Evolutionary conservation across 2,797 vertebrate genomes (phyloP).

Genomic region (Gymnothorax javanicus): DNA sequence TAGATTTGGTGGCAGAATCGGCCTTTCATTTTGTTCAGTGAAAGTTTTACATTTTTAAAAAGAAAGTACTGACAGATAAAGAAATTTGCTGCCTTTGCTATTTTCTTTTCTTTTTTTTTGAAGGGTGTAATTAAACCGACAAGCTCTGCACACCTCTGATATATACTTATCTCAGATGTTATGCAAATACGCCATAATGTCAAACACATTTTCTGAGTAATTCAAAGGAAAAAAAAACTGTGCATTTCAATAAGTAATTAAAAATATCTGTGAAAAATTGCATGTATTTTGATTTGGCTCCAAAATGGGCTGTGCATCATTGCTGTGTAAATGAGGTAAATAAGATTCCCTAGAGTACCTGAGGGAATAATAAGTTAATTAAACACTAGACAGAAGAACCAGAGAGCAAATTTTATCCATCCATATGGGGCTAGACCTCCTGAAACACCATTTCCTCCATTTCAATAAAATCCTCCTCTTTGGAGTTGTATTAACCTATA

Average conservation of each 20-base stretch:
- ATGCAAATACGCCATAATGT: conserved; percentile 12
- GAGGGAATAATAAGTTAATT: background rate
- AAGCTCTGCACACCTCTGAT: conserved; percentile 2
- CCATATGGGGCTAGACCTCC: background rate
- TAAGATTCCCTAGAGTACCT: background rate
- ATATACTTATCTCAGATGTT: conserved; percentile 24
- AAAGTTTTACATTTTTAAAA: background rate
- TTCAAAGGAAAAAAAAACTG: background rate
- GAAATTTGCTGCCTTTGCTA: conserved; percentile 10
- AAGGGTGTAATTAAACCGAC: conserved; percentile 11
- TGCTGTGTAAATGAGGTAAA: background rate
- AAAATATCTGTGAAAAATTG: background rate
- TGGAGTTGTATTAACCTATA: background rate
- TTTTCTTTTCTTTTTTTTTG: background rate
- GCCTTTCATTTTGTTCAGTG: background rate
- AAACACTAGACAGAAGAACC: background rate
- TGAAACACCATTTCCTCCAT: background rate
- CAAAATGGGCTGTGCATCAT: background rate
- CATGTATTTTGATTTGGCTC: background rate
- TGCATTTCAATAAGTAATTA: background rate
- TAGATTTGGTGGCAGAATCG: background rate
- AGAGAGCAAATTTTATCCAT: background rate
- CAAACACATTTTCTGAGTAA: conserved; percentile 4
- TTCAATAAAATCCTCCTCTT: background rate
- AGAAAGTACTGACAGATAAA: background rate